Conservation (phyloP, 64 coral and sea anemone species). For the Anthopleura sola region DNA sequence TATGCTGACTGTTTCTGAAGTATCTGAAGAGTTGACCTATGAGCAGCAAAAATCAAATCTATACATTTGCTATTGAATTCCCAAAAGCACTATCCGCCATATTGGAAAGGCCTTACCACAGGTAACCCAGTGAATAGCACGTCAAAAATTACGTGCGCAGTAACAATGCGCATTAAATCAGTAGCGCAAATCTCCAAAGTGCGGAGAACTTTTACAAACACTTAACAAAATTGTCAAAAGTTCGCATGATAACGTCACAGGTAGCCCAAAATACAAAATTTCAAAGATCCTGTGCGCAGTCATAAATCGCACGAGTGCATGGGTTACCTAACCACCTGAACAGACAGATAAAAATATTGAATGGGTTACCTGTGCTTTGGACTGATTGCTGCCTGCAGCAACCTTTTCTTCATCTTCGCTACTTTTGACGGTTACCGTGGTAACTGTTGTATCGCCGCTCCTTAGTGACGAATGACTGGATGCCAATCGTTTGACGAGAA, state of each 20-base stretch:
- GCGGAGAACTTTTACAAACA: too few relatives aligned
- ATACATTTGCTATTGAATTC: not conserved
- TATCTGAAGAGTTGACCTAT: not conserved
- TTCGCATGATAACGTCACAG: too few relatives aligned
- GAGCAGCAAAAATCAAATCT: not conserved
- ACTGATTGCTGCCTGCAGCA: conserved; percentile 14
- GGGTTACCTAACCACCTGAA: too few relatives aligned
- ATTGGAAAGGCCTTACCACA: too few relatives aligned
- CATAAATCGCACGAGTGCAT: too few relatives aligned
- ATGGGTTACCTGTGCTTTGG: not conserved
- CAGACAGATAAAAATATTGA: not conserved
- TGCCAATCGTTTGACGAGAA: conserved; percentile 61
- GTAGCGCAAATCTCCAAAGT: too few relatives aligned
- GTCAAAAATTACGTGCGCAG: too few relatives aligned
- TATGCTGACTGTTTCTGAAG: not conserved
- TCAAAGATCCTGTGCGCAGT: too few relatives aligned
- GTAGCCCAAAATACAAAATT: too few relatives aligned
- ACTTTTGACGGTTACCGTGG: conserved; percentile 77
- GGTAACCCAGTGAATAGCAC: not conserved
- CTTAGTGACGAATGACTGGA: not conserved
- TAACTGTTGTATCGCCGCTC: conserved; percentile 32
- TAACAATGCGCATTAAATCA: too few relatives aligned
- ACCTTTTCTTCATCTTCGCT: conserved; percentile 25
- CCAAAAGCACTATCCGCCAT: too few relatives aligned
- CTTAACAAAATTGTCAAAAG: too few relatives aligned